Evolutionary conservation across 2,113 vertebrate genomes (phyloP).

Genomic region (Tamias sibiricus): DNA sequence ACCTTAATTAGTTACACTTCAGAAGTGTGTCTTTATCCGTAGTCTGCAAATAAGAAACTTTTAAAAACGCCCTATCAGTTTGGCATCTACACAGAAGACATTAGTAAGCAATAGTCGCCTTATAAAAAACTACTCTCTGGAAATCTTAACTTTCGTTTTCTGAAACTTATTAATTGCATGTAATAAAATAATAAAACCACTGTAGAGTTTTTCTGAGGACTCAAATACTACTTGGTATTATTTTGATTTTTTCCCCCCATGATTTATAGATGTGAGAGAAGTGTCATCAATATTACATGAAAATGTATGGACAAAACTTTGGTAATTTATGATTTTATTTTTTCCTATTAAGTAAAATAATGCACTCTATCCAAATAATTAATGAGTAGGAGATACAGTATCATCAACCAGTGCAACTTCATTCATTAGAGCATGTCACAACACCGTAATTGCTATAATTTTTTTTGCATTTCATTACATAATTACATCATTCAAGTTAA

Average conservation of each 20-base stretch:
- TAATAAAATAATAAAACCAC: not conserved
- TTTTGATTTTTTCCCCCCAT: not conserved
- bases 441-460: slow-evolving; percentile 78
- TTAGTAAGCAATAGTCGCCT: not conserved
- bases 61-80: not conserved
- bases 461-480: slow-evolving; percentile 82
- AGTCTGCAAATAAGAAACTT: not conserved
- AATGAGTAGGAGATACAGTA: slow-evolving; percentile 76
- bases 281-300: slow-evolving; percentile 51
- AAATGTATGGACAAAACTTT: slow-evolving; percentile 42
- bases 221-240: not conserved
- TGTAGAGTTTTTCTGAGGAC: not conserved
- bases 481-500: slow-evolving; percentile 77
- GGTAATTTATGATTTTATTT: slow-evolving; percentile 65
- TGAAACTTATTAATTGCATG: slow-evolving; percentile 7
- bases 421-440: slow-evolving; percentile 80
- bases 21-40: not conserved
- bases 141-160: not conserved
- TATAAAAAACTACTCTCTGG: not conserved
- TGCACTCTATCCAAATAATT: slow-evolving; percentile 80
- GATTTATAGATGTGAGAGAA: slow-evolving; percentile 17
- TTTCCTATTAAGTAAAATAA: slow-evolving; percentile 64
- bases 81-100: not conserved
- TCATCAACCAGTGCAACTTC: slow-evolving; percentile 71
- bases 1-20: not conserved